These are phyloP conservation scores for Drosophila triauraria DNA, from an alignment of 1,140 invertebrate genomes.

Conservation along the genomic window DNA sequence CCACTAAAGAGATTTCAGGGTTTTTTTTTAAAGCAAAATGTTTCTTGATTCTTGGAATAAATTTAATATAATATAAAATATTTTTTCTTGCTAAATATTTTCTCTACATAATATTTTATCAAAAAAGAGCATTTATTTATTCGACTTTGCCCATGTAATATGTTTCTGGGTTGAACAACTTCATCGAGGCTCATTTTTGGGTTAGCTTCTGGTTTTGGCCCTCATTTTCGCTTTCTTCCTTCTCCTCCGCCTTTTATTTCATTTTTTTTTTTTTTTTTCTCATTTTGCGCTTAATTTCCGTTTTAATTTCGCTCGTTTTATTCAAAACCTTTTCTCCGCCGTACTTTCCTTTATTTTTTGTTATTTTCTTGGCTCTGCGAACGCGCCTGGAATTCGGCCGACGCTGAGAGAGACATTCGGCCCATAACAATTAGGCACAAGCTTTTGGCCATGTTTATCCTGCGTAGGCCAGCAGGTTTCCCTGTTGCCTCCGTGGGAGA, in stretches of 20 bases:
- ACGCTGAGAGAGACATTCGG: conserved; percentile 29
- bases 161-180: conserved; percentile 39
- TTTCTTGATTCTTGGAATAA: background rate
- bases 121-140: conserved; percentile 15
- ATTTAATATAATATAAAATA: background rate
- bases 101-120: background rate
- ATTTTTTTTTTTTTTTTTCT: conserved; percentile 28
- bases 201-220: conserved; percentile 26
- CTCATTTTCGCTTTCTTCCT: background rate
- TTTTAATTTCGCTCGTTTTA: conserved; percentile 72
- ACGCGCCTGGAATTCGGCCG: conserved; percentile 33
- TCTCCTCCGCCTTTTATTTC: background rate
- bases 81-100: background rate
- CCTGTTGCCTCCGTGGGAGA: background rate
- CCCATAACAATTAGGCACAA: conserved; percentile 45
- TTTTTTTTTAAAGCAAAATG: background rate
- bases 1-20: fast-evolving
- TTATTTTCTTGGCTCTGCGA: conserved; percentile 14
- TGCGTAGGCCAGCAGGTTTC: conserved; percentile 37
- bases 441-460: conserved; percentile 33
- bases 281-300: conserved; percentile 76
- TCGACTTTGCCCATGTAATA: conserved; percentile 1
- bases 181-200: conserved; percentile 27
- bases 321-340: conserved; percentile 68
- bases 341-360: conserved; percentile 25